Evolutionary conservation across 2,113 vertebrate species (phyloP).

Genomic region (Cichladusa arquata): DNA sequence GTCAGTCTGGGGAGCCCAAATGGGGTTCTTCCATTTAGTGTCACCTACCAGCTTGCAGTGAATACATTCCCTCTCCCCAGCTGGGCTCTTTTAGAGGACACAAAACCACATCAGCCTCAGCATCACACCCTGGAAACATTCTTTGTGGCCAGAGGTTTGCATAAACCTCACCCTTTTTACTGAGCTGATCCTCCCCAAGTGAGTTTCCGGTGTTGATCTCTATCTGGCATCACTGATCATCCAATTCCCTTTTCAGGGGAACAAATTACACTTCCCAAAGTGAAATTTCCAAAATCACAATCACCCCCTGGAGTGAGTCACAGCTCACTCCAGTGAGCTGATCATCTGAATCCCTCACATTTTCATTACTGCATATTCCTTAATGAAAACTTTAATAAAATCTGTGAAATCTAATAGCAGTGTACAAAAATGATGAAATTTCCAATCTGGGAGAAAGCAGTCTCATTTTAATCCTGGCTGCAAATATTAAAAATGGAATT

Average conservation of each 20-base stretch:
- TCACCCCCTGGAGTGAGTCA: neutral
- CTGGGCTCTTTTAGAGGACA: neutral
- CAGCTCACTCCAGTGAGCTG: neutral
- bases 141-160: neutral
- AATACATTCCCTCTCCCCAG: accelerated
- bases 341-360: neutral
- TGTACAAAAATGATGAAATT: neutral
- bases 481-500: constrained; percentile 18
- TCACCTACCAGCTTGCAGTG: neutral
- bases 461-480: neutral
- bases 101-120: neutral
- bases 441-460: accelerated
- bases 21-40: accelerated
- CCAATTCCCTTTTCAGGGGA: neutral
- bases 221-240: neutral
- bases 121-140: neutral
- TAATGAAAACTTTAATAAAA: constrained; percentile 27
- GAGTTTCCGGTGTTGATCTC: neutral
- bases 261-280: neutral
- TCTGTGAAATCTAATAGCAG: neutral
- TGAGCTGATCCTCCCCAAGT: neutral
- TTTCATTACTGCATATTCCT: neutral
- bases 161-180: neutral
- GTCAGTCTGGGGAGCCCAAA: neutral
- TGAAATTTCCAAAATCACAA: neutral